Percentiles rank a stretch among this genome's conserved stretches.
phyloP scores from a whole-genome alignment of 2,797 vertebrate species.

The Sebastes trivittatus region DNA sequence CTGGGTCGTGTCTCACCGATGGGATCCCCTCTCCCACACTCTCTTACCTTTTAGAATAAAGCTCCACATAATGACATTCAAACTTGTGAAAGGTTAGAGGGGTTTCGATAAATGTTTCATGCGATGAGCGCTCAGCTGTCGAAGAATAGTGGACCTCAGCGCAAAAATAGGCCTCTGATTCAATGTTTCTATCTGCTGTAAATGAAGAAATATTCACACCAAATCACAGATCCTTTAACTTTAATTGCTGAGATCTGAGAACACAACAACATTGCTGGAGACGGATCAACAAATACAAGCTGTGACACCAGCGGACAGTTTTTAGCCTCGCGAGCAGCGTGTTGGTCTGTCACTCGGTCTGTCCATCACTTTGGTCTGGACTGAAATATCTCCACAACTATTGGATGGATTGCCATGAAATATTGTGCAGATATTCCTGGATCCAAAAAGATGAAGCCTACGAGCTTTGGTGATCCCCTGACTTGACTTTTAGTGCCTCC shows the following conservation, averaged over 20 bases:
- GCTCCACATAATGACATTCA: constrained; percentile 37
- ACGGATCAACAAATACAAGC: background rate
- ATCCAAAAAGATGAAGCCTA: background rate
- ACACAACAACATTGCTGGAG: background rate
- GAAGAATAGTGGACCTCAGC: background rate
- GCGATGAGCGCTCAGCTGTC: background rate
- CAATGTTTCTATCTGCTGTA: background rate
- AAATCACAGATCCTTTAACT: background rate
- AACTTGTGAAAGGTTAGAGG: constrained; percentile 2
- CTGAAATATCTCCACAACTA: background rate
- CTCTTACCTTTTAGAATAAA: background rate
- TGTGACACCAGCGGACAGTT: background rate
- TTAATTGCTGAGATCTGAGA: background rate
- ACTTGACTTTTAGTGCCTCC: background rate
- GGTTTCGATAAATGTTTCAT: background rate
- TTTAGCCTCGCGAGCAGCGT: background rate
- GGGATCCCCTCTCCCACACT: constrained; percentile 42
- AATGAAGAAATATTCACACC: background rate
- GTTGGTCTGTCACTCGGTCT: background rate
- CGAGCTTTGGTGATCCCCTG: background rate
- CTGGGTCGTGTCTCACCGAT: background rate
- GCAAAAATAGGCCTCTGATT: background rate
- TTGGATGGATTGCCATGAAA: background rate
- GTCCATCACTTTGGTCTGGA: background rate
- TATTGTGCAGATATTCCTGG: background rate